Base-by-base conservation (phyloP, 1,140 invertebrate species). In the Drosophila seguyi region DNA sequence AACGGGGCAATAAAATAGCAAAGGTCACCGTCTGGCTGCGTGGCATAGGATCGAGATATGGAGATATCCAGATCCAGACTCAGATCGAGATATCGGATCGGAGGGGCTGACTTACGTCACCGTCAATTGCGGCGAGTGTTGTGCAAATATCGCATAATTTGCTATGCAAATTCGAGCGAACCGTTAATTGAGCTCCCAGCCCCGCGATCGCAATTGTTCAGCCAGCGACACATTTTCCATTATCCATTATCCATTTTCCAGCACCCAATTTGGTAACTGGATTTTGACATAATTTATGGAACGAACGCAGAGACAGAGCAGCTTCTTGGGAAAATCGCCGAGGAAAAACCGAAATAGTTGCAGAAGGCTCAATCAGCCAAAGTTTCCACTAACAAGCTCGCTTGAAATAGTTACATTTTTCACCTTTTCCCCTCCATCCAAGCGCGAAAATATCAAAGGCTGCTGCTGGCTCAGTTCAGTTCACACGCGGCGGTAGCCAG, bases 251-350 rank as follows among this genome's bases (percentile, higher is more conserved):
- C 55, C 61, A 41, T 39, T 36, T 55, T 60, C 60, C 55, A 76
- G 84, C 85, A 90, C 85, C 86, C 86, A 90, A 90, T 90, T 90
- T 90, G 85, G 85, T 90, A 90, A 90, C 85, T 90, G 75, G 86
- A 76, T 90, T 90, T 90, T 75, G 80, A 86, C 78, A 86, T 86
- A 75, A 86, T 81, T 86, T 86, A 86, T 86, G 75, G 75, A 78
- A 84, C 79, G 57, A 67, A 53, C 42, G 42, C 56, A 39, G 18
- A 39, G 52, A 36, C 45, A 63, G 55, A 53, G 41, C 52, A 62
- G 55, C 71, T 73, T 72, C 63, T 78, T 57, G 38, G 34, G 41
- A 44, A 76, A 66, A 58, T 14, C 22, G 29, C 7, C 4, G 29
- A 38, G 34, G 14, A 55, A 60, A 45, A 36, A 59, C 11, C 39